Evolutionary conservation across 2,888 invertebrate genomes (phyloP).

Genomic region (Eupithecia subfuscata): DNA sequence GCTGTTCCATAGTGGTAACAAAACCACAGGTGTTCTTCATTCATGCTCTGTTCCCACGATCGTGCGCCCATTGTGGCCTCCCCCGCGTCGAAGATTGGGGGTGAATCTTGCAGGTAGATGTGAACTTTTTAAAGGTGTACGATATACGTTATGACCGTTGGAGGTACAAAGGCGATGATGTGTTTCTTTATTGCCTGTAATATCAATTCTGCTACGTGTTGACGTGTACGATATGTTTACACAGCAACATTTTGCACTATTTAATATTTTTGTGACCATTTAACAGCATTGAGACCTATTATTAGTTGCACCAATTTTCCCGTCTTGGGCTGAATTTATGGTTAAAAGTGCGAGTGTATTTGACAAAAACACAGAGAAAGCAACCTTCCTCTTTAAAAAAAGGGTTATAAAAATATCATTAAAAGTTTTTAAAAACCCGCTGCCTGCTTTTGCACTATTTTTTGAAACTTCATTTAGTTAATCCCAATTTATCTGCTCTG

Average conservation of each 20-base stretch:
- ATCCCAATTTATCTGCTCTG: neutral
- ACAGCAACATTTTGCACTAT: neutral
- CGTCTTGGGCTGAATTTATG: neutral
- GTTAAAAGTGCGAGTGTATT: neutral
- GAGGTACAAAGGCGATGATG: slow-evolving; percentile 26
- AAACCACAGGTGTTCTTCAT: slow-evolving; percentile 73
- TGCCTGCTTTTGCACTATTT: neutral
- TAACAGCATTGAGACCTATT: neutral
- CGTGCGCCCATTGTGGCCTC: slow-evolving; percentile 63
- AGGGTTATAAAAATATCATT: neutral
- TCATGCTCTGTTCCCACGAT: slow-evolving; percentile 69
- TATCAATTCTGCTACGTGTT: neutral
- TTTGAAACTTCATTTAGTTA: no score
- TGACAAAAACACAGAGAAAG: neutral
- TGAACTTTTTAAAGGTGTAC: slow-evolving; percentile 52
- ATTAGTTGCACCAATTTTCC: neutral
- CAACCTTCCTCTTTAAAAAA: no score
- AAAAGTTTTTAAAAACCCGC: neutral
- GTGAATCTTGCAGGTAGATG: slow-evolving; percentile 73
- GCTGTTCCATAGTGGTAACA: slow-evolving; percentile 21
- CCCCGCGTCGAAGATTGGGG: slow-evolving; percentile 72
- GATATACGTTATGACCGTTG: slow-evolving; percentile 73
- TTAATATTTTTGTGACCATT: neutral
- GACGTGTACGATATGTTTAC: neutral
- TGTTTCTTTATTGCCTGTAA: neutral